Conservation (phyloP, 2,113 vertebrate species). For the Oenanthe oenanthe region DNA sequence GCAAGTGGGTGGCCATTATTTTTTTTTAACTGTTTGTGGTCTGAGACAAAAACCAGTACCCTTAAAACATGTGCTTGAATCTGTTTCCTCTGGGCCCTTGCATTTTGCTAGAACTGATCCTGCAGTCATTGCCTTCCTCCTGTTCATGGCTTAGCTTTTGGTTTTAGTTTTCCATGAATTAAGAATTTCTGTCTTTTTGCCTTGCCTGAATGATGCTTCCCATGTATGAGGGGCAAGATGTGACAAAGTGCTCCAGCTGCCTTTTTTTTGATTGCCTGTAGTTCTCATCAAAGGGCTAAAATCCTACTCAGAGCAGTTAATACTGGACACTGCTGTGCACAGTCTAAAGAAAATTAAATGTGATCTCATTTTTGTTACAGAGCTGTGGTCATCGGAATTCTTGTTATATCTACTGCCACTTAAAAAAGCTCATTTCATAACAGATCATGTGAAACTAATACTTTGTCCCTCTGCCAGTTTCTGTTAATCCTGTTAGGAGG, state of each 20-base stretch:
- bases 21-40: neutral
- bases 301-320: neutral
- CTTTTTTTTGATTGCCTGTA: neutral
- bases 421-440: conserved; percentile 32
- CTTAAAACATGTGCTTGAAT: neutral
- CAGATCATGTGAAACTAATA: conserved; percentile 8
- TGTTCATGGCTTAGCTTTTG: neutral
- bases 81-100: neutral
- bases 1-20: neutral
- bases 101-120: neutral
- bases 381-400: conserved; percentile 23
- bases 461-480: neutral
- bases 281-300: neutral
- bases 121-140: neutral
- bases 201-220: neutral
- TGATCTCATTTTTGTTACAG: neutral
- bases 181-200: neutral
- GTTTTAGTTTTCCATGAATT: neutral
- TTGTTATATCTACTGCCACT: neutral
- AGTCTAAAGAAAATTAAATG: neutral
- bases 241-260: neutral
- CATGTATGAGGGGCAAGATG: neutral
- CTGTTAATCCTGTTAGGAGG: neutral
- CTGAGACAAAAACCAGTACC: neutral
- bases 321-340: neutral